Evolutionary conservation across 2,888 invertebrate species (phyloP).

Genomic region (Scaptomyza flava): DNA sequence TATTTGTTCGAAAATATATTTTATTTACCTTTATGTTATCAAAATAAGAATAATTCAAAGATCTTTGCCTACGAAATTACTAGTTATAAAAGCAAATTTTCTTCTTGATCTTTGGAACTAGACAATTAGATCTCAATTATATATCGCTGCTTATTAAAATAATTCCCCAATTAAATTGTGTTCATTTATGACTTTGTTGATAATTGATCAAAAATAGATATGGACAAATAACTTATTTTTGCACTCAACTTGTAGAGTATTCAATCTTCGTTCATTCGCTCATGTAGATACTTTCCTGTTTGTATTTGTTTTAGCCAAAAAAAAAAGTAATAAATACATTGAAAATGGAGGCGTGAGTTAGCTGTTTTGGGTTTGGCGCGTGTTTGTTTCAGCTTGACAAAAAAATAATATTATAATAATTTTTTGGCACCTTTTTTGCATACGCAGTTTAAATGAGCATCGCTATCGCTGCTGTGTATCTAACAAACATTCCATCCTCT

Average conservation of each 20-base stretch:
- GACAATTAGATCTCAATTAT: no score
- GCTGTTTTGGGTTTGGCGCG: slow-evolving; percentile 25
- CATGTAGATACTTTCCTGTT: slow-evolving; percentile 11
- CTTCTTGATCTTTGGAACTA: no score
- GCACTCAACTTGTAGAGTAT: slow-evolving; percentile 11
- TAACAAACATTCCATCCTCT: neutral
- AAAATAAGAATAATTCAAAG: no score
- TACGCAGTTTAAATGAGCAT: slow-evolving; percentile 52
- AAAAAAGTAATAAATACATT: slow-evolving; percentile 1
- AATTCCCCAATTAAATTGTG: no score
- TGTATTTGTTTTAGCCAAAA: slow-evolving; percentile 11
- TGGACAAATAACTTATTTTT: neutral
- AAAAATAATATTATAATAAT: slow-evolving; percentile 9
- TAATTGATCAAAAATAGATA: neutral
- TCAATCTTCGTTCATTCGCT: neutral
- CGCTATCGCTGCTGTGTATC: neutral
- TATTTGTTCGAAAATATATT: no score
- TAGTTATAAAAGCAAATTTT: no score
- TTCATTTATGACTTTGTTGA: neutral
- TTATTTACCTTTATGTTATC: no score
- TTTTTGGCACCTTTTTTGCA: slow-evolving; percentile 46
- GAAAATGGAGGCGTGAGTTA: slow-evolving; percentile 4
- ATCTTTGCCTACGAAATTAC: no score
- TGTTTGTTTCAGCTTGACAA: slow-evolving; percentile 38
- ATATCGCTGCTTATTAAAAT: no score